phyloP scores from a whole-genome alignment of 92 coral and sea anemone species.

The Phymanthus crucifer region DNA sequence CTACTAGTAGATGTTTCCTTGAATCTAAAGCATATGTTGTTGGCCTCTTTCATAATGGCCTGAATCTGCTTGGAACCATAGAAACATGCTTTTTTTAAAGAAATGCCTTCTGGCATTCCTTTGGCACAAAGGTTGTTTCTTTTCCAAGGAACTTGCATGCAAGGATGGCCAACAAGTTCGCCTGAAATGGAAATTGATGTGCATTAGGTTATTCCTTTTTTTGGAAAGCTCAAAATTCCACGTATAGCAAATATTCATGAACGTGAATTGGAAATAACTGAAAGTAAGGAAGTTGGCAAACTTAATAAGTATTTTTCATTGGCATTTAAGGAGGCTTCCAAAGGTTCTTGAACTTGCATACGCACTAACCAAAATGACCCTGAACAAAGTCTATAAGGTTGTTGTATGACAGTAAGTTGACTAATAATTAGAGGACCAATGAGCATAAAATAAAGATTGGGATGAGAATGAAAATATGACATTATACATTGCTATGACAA shows the following conservation, averaged over 20 bases:
- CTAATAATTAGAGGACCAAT: too few species aligned
- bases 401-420: too few species aligned
- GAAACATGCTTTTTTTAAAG: constrained; percentile 1
- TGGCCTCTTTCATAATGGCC: not conserved
- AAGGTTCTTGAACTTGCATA: too few species aligned
- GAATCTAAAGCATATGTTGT: not conserved
- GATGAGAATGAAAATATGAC: too few species aligned
- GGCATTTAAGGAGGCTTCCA: not conserved
- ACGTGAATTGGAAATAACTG: too few species aligned
- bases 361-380: too few species aligned
- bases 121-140: constrained; percentile 8
- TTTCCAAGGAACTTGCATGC: constrained; percentile 14
- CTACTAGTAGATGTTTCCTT: not conserved
- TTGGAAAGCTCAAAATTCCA: not conserved
- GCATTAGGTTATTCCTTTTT: not conserved
- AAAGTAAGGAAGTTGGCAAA: too few species aligned
- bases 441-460: too few species aligned
- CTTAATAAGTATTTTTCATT: not conserved
- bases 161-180: constrained; percentile 12
- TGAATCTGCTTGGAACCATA: constrained; percentile 16
- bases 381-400: too few species aligned
- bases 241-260: not conserved
- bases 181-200: not conserved
- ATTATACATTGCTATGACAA: too few species aligned
- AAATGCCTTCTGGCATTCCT: constrained; percentile 12